Evolutionary conservation across 2,797 vertebrate species (phyloP), one percentile per base, ranked within the genome.

Genomic region (Pteropus rufus): DNA sequence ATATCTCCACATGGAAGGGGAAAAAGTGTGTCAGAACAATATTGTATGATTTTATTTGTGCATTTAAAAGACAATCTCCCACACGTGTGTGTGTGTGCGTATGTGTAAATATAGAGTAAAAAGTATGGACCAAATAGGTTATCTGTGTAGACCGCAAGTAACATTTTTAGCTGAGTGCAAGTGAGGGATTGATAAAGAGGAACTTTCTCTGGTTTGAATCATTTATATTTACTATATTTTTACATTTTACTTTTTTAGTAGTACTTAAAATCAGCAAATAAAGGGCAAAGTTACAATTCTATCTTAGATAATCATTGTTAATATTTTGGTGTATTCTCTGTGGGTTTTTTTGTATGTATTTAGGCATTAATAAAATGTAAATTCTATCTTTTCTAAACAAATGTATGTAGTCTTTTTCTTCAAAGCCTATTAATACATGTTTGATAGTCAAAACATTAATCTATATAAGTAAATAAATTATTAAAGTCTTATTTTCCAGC

Each of bases 321-420:
- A 56, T 56, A 69, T 76, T 94, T 94, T 93, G 24, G 11, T 92
- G 19, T 52, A 52, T 72, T 81, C n/a, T 49, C 3, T 65, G 36
- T 31, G 8, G 9, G 2, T 16, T 16, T 49, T 73, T 80, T 81
- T 56, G 8, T 70, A 11, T 60, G 24, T 58, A 69, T 26, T 1
- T 46, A 82, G 31, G 26, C 31, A 85, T 84, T 85, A 62, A 36
- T 67, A 67, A 72, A 69, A 69, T 65, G 52, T 77, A 52, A 85
- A 62, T 75, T 94, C 34, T 77, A 7, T 15, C 52, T 72, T 91
- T 94, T 60, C 24, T 94, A 31, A 97, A 89, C 41, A 83, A 75
- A 54, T 76, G 10, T 36, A 31, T 34, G 9, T 72, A 64, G 46
- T 76, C 10, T 65, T 58, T 88, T 92, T 86, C 24, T 41, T 62